Evolutionary conservation across 2,888 invertebrate species (phyloP), one percentile per base, ranked within the genome.

Genomic region (Vanessa cardui): DNA sequence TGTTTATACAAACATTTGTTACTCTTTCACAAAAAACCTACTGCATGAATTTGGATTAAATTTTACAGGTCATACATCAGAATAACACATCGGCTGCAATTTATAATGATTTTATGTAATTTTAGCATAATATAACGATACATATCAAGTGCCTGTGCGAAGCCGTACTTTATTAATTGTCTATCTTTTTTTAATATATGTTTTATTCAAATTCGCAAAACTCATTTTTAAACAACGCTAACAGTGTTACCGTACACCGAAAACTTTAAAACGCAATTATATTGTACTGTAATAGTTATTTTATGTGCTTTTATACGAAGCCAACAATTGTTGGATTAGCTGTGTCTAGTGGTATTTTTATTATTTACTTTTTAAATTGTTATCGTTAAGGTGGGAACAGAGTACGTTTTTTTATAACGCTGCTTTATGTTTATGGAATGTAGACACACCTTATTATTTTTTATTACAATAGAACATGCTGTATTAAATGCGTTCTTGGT

Each of bases 221-320:
- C 1, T 5, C 26, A 26, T 62, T 63, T 56, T 16, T 45, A n/a
- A 45, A 45, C 61, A 49, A 18, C 61, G 62, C 69, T 62, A 5
- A 26, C 49, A 66, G 21, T 58, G 45, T 16, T 6, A 20, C 62
- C 56, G 44, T n/a, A 52, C 63, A 1, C 63, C 60, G 18, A 39
- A 7, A 33, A 39, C 60, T 66, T 20, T 70, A 68, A 72, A 61
- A 58, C 65, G 67, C 73, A 72, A 72, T 73, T 70, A 74, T 63
- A 72, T 61, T 59, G 66, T 54, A 54, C 46, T 52, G 72, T 70
- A 68, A 62, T 64, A 62, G 58, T 71, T 70, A 72, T 73, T 73
- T 73, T 72, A 69, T 72, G 59, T 72, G 62, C 70, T 68, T 68
- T 65, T 26, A 59, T 49, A 26, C 58, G 47, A 16, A 61, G 59